Conservation (phyloP, 1,140 invertebrate species). For the Phymastichus coffea region DNA sequence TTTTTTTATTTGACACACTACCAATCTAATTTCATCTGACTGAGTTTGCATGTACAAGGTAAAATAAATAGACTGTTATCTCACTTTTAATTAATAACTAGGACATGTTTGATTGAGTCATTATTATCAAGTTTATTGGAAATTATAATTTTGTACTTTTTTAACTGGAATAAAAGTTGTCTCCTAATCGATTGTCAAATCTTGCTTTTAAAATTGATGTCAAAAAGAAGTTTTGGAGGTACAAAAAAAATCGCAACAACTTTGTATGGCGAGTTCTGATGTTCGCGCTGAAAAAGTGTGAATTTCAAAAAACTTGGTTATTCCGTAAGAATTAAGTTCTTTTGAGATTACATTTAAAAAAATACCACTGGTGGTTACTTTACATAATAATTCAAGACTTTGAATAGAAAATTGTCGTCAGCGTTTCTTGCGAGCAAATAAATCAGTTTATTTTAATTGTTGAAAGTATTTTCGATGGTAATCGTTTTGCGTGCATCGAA, state of each 20-base stretch:
- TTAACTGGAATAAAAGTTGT: neutral
- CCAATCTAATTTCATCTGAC: too few relatives aligned
- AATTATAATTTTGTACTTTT: constrained; percentile 1
- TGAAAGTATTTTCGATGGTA: too few relatives aligned
- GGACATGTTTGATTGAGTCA: neutral
- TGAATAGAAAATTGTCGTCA: too few relatives aligned
- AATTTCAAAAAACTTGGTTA: constrained; percentile 10
- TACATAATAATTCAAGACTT: constrained; percentile 25
- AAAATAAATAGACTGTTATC: neutral
- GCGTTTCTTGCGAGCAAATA: too few relatives aligned
- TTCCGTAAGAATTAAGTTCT: constrained; percentile 32
- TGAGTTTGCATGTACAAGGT: neutral
- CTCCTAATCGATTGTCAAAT: neutral
- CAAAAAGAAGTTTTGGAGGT: too few relatives aligned
- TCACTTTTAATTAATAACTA: neutral
- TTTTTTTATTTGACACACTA: too few relatives aligned
- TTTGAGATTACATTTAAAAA: constrained; percentile 54
- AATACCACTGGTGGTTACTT: constrained; percentile 58
- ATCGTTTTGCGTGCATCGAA: too few relatives aligned
- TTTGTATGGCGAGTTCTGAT: too few relatives aligned
- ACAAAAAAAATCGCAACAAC: too few relatives aligned
- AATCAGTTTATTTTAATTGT: too few relatives aligned
- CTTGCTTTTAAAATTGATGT: neutral
- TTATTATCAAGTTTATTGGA: neutral
- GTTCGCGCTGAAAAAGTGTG: too few relatives aligned